Conservation (phyloP, 2,888 invertebrate genomes). For the Mayetiola destructor region DNA sequence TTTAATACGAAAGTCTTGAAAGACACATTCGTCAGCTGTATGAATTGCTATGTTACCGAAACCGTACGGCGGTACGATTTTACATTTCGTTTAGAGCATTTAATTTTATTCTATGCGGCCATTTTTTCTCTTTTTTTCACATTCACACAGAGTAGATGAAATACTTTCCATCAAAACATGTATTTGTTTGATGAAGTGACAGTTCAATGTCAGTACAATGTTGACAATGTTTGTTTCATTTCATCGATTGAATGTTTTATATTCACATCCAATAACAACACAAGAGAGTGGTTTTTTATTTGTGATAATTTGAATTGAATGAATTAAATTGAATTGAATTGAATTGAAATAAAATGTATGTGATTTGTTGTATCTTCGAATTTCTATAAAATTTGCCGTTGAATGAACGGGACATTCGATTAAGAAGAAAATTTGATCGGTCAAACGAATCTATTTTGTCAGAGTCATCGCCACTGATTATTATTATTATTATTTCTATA, state of each 20-base stretch:
- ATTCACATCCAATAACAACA: not conserved
- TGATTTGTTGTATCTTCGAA: no score
- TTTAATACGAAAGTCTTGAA: not conserved
- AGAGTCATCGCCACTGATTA: no score
- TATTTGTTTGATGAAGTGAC: slow-evolving; percentile 12
- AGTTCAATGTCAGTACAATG: slow-evolving; percentile 9
- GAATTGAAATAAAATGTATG: no score
- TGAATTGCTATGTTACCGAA: not conserved
- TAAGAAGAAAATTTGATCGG: no score
- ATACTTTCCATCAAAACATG: slow-evolving; percentile 12
- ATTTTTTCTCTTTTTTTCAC: no score
- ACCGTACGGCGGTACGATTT: not conserved
- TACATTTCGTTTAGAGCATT: not conserved
- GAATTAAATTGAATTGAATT: no score
- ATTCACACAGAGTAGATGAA: no score
- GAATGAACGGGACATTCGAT: no score
- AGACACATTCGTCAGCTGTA: slow-evolving; percentile 4
- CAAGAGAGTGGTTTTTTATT: no score
- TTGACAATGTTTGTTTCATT: slow-evolving; percentile 2
- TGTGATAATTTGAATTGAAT: not conserved
- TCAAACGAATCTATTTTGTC: no score
- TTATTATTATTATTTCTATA: no score
- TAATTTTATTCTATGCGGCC: slow-evolving; percentile 1
- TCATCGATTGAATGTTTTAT: not conserved
- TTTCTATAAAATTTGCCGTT: no score